Conservation (phyloP, 2,888 invertebrate species). For the Hemicrepidius hirtus region DNA sequence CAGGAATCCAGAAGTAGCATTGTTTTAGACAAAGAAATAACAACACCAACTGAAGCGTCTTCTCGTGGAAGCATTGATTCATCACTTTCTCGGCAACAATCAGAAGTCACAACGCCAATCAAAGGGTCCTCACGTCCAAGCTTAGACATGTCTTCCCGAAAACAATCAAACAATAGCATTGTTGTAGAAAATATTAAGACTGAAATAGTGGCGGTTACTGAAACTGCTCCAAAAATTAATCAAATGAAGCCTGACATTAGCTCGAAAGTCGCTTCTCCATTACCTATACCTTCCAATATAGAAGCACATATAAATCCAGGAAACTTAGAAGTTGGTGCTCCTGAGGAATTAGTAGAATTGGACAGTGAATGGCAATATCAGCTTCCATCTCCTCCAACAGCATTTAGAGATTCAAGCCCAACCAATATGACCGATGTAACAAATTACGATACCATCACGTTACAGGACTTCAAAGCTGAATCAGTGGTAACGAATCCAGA, state of each 20-base stretch:
- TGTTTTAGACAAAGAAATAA: not conserved
- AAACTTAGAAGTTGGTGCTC: slow-evolving; percentile 8
- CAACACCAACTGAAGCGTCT: not conserved
- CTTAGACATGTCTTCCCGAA: not conserved
- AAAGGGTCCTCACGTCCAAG: not conserved
- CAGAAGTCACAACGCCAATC: not conserved
- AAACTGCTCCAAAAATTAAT: not conserved
- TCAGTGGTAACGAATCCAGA: slow-evolving; percentile 70
- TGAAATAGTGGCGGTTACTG: not conserved
- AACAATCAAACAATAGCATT: not conserved
- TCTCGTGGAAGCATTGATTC: not conserved
- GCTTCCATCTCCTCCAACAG: slow-evolving; percentile 77
- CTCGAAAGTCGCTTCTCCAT: not conserved
- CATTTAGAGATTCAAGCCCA: slow-evolving; percentile 73
- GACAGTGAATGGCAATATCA: slow-evolving; percentile 74
- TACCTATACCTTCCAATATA: not conserved
- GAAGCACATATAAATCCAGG: slow-evolving; percentile 37
- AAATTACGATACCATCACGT: slow-evolving; percentile 59
- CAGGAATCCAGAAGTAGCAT: not conserved
- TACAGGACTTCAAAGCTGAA: slow-evolving; percentile 60
- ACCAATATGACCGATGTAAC: slow-evolving; percentile 59
- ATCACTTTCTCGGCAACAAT: not conserved
- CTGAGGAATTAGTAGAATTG: slow-evolving; percentile 58
- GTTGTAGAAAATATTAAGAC: not conserved
- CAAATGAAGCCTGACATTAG: not conserved